These are phyloP conservation scores for Apamea sordens DNA, from an alignment of 2,888 invertebrate species.

Conservation along the genomic window DNA sequence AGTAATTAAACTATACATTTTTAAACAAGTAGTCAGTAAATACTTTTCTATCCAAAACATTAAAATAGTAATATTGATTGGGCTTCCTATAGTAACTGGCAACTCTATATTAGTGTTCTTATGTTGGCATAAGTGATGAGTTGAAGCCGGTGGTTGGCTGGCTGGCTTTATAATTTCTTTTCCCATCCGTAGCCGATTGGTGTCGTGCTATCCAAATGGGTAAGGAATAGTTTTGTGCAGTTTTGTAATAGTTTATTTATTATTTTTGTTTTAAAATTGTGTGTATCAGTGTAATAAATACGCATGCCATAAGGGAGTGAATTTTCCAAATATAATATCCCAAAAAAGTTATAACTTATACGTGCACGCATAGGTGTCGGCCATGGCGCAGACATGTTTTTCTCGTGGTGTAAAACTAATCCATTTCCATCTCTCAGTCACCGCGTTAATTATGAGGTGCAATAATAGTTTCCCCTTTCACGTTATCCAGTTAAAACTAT, in stretches of 20 bases:
- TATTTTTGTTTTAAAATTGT: conserved; percentile 74
- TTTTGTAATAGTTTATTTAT: conserved; percentile 78
- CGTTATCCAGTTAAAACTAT: conserved; percentile 67
- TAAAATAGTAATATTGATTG: neutral
- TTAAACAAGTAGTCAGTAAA: neutral
- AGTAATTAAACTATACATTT: neutral
- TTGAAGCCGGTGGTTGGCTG: conserved; percentile 83
- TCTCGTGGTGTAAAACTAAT: conserved; percentile 89
- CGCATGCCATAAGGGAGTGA: conserved; percentile 77
- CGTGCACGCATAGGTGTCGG: conserved; percentile 86
- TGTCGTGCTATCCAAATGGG: conserved; percentile 90
- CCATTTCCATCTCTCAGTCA: conserved; percentile 82
- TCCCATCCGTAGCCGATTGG: conserved; percentile 90
- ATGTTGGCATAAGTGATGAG: conserved; percentile 80
- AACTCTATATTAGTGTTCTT: conserved; percentile 70
- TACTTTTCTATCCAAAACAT: neutral
- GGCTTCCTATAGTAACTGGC: conserved; percentile 51
- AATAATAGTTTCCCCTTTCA: conserved; percentile 75
- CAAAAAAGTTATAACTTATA: conserved; percentile 63
- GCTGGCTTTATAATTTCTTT: conserved; percentile 84
- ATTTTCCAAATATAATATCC: conserved; percentile 62
- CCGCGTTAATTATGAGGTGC: conserved; percentile 79
- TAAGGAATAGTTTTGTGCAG: conserved; percentile 87
- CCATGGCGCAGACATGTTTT: conserved; percentile 91
- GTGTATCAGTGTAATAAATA: conserved; percentile 76